Evolutionary conservation across 2,113 vertebrate species (phyloP).

Genomic region (Rhinopomastus cyanomelas): DNA sequence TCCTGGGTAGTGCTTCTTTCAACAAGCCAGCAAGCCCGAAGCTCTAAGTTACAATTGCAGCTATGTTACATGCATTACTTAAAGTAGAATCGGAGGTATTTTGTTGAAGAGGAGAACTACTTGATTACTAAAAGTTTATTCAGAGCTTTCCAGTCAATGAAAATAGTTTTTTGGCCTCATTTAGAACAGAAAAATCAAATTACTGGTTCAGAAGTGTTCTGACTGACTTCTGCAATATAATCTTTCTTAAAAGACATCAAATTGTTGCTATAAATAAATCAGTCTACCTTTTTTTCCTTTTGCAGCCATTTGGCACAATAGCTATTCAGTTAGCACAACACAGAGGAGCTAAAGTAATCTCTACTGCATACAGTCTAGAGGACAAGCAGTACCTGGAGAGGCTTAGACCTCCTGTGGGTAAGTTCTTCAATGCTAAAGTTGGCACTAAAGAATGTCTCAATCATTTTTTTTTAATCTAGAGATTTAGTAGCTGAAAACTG

Average conservation of each 20-base stretch:
- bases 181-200: neutral
- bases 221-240: neutral
- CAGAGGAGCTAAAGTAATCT: slow-evolving; percentile 89
- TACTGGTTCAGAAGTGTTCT: neutral
- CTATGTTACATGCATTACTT: neutral
- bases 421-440: slow-evolving; percentile 20
- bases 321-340: slow-evolving; percentile 91
- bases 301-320: slow-evolving; percentile 88
- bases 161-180: neutral
- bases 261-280: neutral
- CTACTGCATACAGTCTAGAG: slow-evolving; percentile 82
- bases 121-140: neutral
- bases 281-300: neutral
- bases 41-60: neutral
- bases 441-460: neutral
- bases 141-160: neutral
- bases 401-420: slow-evolving; percentile 83
- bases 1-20: neutral
- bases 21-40: neutral
- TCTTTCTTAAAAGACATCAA: neutral
- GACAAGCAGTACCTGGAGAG: slow-evolving; percentile 88
- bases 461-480: neutral
- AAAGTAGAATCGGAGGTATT: neutral
- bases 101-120: neutral
- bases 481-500: neutral